Base-by-base conservation (phyloP, 1,140 invertebrate genomes). In the Octopus sinensis region DNA sequence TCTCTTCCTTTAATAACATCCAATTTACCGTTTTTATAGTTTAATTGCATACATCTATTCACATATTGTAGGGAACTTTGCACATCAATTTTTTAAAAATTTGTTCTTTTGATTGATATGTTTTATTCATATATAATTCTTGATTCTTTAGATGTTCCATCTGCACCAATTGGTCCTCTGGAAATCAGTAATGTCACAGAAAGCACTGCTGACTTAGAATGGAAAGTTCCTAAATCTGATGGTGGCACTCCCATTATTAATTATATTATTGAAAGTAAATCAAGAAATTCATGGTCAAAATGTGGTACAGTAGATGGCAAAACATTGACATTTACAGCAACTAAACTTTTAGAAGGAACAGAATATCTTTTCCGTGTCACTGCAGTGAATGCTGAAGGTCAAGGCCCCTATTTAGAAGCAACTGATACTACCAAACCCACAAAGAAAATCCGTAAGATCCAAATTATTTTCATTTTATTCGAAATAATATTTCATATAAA, bases 361-460 rank as follows among this genome's bases (percentile, higher is more conserved):
- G 94, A 96, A 30, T 99, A 99, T 90, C 96, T 99, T 84, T 99
- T 99, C 93, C 93, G 97, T 81, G 97, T 99, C 4, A 95, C 96
- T 92, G 97, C 97, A 82, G 97, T 99, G 90, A 99, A 99, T 92
- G 95, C 96, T 87, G 97, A 98, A 88, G 98, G 97, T 77, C 94
- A 95, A 80, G 97, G 96, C 17, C 96, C 98, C 85, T 96, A 97
- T 17, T 96, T 96, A 12, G 82, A 87, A 81, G 86, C 87, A 76
- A 85, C 85, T 76, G 84, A 84, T 78, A 84, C 84, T 79, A 79
- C 86, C 52, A 95, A 95, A 87, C 96, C 88, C 43, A 88, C 84
- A 82, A 86, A 83, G 81, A 96, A 97, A 86, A 77, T 77, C 76
- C 76, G 76, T 77, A 51, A 51, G 76, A 98, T 79, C 54, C n/a